Evolutionary conservation across 2,888 invertebrate genomes (phyloP).

Genomic region (Creontiades dilutus): DNA sequence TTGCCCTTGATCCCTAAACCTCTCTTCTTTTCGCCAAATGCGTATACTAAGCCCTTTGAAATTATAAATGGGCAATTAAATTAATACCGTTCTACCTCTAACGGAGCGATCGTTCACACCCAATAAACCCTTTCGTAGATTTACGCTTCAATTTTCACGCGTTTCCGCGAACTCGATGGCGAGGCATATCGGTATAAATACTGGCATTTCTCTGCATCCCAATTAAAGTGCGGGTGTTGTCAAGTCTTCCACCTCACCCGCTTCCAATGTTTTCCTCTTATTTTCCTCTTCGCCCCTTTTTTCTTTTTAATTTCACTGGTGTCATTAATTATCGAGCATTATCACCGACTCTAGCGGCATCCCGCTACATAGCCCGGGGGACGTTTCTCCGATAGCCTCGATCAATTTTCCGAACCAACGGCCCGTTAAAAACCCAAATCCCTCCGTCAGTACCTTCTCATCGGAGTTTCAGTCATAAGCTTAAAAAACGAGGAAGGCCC

Average conservation of each 20-base stretch:
- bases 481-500: neutral
- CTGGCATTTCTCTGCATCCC: conserved; percentile 3
- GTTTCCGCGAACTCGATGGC: neutral
- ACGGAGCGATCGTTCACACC: neutral
- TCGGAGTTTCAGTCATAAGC: neutral
- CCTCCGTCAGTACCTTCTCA: conserved; percentile 7
- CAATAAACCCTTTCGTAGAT: conserved; percentile 32
- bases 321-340: conserved; percentile 37
- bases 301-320: too few relatives aligned
- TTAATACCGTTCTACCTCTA: neutral
- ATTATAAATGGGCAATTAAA: conserved; percentile 28
- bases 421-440: conserved; percentile 22
- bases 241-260: neutral
- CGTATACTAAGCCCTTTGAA: neutral
- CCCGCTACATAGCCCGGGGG: neutral
- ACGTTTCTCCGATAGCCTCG: conserved; percentile 24
- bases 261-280: neutral
- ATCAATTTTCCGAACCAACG: conserved; percentile 40
- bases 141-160: conserved; percentile 18
- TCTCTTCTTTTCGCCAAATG: too few relatives aligned
- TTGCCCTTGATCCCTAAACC: too few relatives aligned
- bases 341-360: neutral
- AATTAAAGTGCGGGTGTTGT: conserved; percentile 2
- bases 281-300: neutral
- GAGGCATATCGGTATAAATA: conserved; percentile 13